phyloP scores from a whole-genome alignment of 2,797 vertebrate species.

The Phrynocephalus forsythii region DNA sequence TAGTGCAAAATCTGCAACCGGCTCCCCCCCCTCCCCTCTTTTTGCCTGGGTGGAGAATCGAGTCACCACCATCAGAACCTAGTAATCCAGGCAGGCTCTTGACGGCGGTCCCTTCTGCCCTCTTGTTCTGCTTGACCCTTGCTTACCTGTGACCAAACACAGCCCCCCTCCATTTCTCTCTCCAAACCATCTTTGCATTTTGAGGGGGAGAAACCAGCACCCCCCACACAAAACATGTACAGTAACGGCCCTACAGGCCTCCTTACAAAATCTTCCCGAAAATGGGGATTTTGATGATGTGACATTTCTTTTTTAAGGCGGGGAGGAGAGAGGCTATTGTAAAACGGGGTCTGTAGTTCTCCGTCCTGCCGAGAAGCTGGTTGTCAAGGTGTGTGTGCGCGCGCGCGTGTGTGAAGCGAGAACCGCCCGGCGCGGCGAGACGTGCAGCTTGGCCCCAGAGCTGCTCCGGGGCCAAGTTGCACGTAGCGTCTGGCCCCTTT shows the following conservation, averaged over 20 bases:
- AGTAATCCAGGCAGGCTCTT: constrained; percentile 84
- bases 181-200: background rate
- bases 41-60: constrained; percentile 40
- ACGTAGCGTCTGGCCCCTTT: constrained; percentile 44
- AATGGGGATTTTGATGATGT: background rate
- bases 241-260: background rate
- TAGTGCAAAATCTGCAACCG: background rate
- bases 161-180: background rate
- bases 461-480: constrained; percentile 32
- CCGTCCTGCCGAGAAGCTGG: no score
- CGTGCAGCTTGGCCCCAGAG: constrained; percentile 23
- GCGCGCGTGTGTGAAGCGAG: no score
- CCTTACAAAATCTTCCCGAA: background rate
- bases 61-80: constrained; percentile 85
- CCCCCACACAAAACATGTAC: background rate
- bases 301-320: no score
- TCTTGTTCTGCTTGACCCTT: background rate
- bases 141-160: background rate
- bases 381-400: no score
- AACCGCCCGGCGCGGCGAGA: background rate
- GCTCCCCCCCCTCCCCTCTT: no score
- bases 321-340: background rate
- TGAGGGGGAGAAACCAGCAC: background rate
- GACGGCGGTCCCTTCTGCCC: background rate
- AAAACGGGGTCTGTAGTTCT: background rate